These are phyloP conservation scores for Ibidorhyncha struthersii DNA, from an alignment of 2,113 vertebrate species.

Conservation along the genomic window DNA sequence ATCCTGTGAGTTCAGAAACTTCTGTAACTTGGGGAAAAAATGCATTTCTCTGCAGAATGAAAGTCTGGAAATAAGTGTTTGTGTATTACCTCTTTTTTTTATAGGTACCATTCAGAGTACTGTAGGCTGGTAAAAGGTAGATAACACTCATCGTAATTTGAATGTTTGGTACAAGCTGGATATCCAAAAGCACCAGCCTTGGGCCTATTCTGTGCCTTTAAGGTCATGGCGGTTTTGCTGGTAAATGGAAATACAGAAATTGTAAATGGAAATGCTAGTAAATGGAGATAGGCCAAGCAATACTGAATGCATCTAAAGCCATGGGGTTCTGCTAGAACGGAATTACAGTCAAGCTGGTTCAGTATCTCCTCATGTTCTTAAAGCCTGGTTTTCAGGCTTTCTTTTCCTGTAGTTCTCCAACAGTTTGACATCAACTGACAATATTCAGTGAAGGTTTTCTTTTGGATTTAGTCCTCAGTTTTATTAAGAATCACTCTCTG, in stretches of 20 bases:
- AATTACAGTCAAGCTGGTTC: not conserved
- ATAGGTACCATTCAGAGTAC: not conserved
- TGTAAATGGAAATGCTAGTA: not conserved
- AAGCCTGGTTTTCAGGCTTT: not conserved
- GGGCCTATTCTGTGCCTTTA: not conserved
- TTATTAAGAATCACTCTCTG: not conserved
- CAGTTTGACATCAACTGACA: not conserved
- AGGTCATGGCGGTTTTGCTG: not conserved
- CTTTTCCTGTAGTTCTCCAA: not conserved
- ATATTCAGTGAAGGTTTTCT: not conserved
- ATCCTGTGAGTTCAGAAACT: not conserved
- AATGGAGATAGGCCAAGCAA: not conserved
- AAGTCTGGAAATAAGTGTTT: slow-evolving; percentile 54
- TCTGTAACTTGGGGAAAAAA: not conserved
- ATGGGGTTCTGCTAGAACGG: not conserved
- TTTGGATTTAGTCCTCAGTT: not conserved
- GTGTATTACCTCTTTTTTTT: not conserved
- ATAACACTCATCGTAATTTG: not conserved
- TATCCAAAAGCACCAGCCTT: not conserved
- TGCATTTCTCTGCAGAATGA: not conserved
- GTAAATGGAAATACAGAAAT: not conserved
- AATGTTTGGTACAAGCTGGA: not conserved
- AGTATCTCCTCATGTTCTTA: not conserved
- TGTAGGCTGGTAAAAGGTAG: not conserved
- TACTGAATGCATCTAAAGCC: not conserved